These are phyloP conservation scores for Lates japonicus DNA, from an alignment of 2,797 vertebrate genomes.

Conservation along the genomic window DNA sequence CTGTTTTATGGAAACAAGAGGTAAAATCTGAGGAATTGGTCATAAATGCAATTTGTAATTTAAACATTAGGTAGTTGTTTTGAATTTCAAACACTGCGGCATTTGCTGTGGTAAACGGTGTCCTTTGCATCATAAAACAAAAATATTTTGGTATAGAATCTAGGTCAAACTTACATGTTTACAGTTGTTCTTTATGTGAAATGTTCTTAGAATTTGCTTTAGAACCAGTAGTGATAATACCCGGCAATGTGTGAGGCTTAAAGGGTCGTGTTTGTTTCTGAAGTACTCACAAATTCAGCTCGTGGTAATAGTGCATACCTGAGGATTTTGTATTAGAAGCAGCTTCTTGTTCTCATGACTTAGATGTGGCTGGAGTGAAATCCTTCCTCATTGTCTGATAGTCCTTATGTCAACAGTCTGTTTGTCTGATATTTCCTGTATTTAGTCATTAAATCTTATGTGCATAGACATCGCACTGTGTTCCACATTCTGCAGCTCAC, in stretches of 20 bases:
- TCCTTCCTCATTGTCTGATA: background rate
- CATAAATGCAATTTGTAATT: background rate
- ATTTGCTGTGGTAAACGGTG: background rate
- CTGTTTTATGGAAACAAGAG: background rate
- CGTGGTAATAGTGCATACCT: background rate
- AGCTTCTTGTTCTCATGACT: background rate
- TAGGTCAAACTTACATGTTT: background rate
- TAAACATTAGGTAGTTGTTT: background rate
- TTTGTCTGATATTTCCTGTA: background rate
- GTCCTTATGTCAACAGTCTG: background rate
- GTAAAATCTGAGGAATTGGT: background rate
- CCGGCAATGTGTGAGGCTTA: no score
- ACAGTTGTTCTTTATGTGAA: background rate
- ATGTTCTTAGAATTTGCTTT: background rate
- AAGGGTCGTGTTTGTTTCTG: no score
- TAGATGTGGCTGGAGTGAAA: background rate
- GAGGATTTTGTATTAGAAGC: background rate
- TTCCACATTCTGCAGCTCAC: background rate
- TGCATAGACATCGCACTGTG: background rate
- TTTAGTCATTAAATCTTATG: background rate
- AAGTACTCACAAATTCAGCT: no score
- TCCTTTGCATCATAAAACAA: background rate
- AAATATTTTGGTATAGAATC: background rate
- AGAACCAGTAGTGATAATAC: background rate
- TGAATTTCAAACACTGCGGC: background rate